Base-by-base conservation (phyloP, 2,113 vertebrate species). In the Jaculus jaculus region DNA sequence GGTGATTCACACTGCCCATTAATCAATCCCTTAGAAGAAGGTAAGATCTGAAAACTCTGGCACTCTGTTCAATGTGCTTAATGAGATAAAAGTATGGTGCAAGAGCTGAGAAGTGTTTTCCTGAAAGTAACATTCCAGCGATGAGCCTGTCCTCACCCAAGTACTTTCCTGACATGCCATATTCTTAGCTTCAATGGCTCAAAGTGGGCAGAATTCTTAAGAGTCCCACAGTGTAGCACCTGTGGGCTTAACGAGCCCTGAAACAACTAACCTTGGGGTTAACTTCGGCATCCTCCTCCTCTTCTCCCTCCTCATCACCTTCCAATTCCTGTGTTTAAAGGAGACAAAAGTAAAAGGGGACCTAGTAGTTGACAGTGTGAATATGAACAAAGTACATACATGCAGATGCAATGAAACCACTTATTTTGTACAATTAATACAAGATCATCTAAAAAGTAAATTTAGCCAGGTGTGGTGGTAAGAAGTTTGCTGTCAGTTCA, bases 261-360 rank as follows among this genome's bases (percentile, higher is more conserved):
- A 32, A 21, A 26, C 71, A 69, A 95, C 98, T 92, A 85, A 99
- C 99, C 98, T 99, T 99, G 83, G 98, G 98, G 93, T 99, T 98
- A 78, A 96, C 95, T 42, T 99, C 98, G 60, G 98, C 98, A 84
- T 99, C 99, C 0, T 99, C 99, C 0, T 99, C 99, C 0, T 99
- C 99, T 77, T 99, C 99, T 69, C 98, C 99, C 81, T 99, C 99
- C 60, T 99, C 99, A 34, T 99, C 98, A 34, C 98, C 99, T 92
- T 99, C 99, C 95, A 99, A 98, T 84, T 99, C 99, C 99, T 99
- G 97, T 94, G 86, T 94, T 34, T 93, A 69, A 97, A 97, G 95
- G 83, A 95, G 87, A 77, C 83, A 85, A 34, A 84, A 30, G 79
- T 30, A 81, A 81, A 54, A 21, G 23, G 65, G 23, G 61, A 21